Conservation (phyloP, 1,140 invertebrate species). For the Lethocerus indicus region DNA sequence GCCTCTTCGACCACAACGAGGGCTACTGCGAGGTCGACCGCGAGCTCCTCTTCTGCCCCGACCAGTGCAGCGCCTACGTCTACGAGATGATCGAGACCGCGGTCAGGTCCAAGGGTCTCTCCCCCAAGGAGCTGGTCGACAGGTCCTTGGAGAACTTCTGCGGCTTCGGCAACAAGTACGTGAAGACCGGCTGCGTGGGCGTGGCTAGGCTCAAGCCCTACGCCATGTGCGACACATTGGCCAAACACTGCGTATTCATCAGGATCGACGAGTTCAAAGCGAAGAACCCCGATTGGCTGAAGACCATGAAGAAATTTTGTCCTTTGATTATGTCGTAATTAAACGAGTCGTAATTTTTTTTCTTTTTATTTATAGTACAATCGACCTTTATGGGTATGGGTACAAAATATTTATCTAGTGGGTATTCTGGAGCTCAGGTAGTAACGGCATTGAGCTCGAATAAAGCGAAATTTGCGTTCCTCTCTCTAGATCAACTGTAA, state of each 20-base stretch:
- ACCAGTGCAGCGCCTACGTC: slow-evolving; percentile 7
- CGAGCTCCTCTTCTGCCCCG: slow-evolving; percentile 8
- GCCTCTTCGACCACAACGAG: neutral
- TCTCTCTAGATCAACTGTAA: too few relatives aligned
- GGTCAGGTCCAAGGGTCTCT: neutral
- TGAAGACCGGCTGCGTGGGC: slow-evolving; percentile 2
- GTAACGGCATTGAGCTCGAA: too few relatives aligned
- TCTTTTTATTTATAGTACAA: too few relatives aligned
- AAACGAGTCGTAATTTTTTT: too few relatives aligned
- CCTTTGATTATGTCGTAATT: too few relatives aligned
- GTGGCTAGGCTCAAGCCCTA: neutral
- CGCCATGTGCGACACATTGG: neutral
- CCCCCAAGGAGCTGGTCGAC: slow-evolving; percentile 1
- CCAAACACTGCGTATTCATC: slow-evolving; percentile 1
- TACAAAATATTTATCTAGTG: too few relatives aligned
- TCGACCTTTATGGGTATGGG: too few relatives aligned
- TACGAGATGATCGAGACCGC: slow-evolving; percentile 7
- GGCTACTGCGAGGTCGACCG: slow-evolving; percentile 3
- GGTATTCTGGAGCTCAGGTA: too few relatives aligned
- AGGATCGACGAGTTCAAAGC: neutral
- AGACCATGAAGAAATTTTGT: too few relatives aligned
- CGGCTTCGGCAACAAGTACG: neutral
- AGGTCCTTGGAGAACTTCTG: slow-evolving; percentile 5
- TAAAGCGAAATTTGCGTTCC: too few relatives aligned
- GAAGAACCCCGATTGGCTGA: too few relatives aligned